phyloP scores from a whole-genome alignment of 2,888 invertebrate species.

The Microchrysa polita region DNA sequence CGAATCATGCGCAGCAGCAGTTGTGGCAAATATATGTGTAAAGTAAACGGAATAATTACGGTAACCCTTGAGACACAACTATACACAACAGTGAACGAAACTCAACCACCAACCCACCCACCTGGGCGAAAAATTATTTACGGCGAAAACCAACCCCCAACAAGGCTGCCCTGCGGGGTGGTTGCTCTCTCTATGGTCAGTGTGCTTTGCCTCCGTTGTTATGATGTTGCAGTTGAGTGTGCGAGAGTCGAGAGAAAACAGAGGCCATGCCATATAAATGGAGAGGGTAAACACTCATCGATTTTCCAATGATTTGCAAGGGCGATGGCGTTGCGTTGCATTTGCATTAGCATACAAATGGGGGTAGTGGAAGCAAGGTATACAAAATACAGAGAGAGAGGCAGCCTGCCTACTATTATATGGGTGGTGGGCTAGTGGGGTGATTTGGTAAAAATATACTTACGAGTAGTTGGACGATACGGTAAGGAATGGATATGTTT shows the following conservation, averaged over 20 bases:
- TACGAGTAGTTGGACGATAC: no score
- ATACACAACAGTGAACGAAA: not conserved
- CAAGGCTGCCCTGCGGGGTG: not conserved
- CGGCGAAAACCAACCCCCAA: constrained; percentile 30
- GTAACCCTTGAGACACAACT: constrained; percentile 2
- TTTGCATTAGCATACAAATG: not conserved
- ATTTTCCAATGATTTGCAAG: constrained; percentile 43
- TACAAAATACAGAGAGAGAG: no score
- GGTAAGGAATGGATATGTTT: no score
- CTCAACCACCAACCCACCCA: no score
- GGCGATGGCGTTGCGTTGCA: not conserved
- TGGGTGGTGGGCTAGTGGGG: no score
- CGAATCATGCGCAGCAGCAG: constrained; percentile 32
- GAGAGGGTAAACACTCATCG: constrained; percentile 15
- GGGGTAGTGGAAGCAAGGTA: not conserved
- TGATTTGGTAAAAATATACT: no score
- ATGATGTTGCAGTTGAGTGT: not conserved
- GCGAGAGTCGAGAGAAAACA: not conserved
- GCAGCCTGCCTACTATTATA: no score
- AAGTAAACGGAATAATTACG: not conserved
- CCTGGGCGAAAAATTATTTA: no score
- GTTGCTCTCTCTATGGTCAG: no score
- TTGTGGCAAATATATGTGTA: not conserved
- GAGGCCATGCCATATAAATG: not conserved
- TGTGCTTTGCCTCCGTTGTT: no score